Evolutionary conservation across 2,113 vertebrate genomes (phyloP), one percentile per base, ranked within the genome.

Genomic region (Chauna torquata): DNA sequence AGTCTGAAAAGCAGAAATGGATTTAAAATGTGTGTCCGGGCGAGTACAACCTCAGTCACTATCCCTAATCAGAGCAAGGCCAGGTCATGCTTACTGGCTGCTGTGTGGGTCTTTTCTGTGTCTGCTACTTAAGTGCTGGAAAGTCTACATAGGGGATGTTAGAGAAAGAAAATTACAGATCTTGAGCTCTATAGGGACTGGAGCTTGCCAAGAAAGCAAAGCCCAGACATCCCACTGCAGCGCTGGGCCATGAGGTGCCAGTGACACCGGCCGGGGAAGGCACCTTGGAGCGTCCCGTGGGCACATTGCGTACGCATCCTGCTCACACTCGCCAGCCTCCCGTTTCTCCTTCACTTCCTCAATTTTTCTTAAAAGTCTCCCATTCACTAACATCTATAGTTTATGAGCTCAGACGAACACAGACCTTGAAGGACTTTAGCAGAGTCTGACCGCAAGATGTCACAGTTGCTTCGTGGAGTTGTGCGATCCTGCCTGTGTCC

Each of bases 391-490:
- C 4, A 27, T 25, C 9, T 17, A 11, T 2, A 17, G 2, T 36
- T 66, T 19, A 50, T 11, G 80, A 65, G 54, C 27, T 28, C 57
- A 62, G 85, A 71, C 0, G 71, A 68, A 10, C 55, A 5, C 57
- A 13, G 82, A 36, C 19, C 11, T 66, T 27, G 8, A 40, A 32
- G 45, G 11, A 52, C 47, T 55, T 72, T 76, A 42, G 69, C 82
- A 45, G 71, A 8, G 62, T 18, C 44, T 75, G 62, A 69, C 97
- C 97, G 25, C 96, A 90, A 96, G 97, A 49, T 94, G 97, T 94
- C 97, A 92, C 76, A 82, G 82, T 94, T 94, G 76, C 82, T 70
- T 93, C 3, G 2, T 28, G 12, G 64, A 17, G 5, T 5, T 13
- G 20, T 0, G 0, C 2, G 7, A 16, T 82, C 59, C 75, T 50